phyloP scores from a whole-genome alignment of 2,797 vertebrate genomes.

The Gastrophryne carolinensis region DNA sequence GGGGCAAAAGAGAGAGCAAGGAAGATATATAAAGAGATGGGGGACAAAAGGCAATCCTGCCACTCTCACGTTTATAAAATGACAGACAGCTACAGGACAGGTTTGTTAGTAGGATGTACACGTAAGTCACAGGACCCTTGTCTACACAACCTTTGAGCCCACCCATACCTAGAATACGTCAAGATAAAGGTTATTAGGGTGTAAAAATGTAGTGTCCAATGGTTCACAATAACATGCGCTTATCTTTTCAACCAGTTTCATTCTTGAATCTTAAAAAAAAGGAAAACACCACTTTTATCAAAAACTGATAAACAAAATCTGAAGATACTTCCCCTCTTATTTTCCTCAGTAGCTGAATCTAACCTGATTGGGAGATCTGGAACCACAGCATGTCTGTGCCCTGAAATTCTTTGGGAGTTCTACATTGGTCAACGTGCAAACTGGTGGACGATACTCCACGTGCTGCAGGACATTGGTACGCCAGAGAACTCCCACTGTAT shows the following conservation, averaged over 20 bases:
- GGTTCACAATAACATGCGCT: slow-evolving; percentile 70
- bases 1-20: background rate
- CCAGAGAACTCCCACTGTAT: too few species aligned
- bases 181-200: slow-evolving; percentile 56
- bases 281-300: too few species aligned
- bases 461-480: too few species aligned
- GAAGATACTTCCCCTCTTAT: too few species aligned
- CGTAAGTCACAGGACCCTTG: slow-evolving; percentile 62
- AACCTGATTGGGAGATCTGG: too few species aligned
- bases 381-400: too few species aligned
- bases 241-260: slow-evolving; percentile 54
- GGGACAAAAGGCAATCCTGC: slow-evolving; percentile 13
- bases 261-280: slow-evolving; percentile 47
- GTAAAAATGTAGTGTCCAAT: slow-evolving; percentile 74
- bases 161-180: slow-evolving; percentile 59
- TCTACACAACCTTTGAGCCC: slow-evolving; percentile 59
- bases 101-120: slow-evolving; percentile 79
- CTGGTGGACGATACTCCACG: too few species aligned
- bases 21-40: background rate
- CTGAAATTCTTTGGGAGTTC: too few species aligned
- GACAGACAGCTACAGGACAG: slow-evolving; percentile 69
- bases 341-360: too few species aligned
- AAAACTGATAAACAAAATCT: too few species aligned
- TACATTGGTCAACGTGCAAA: too few species aligned
- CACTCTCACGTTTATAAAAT: slow-evolving; percentile 34